A percentile compares a stretch with the other conserved stretches of the same genome.
phyloP scores from a whole-genome alignment of 2,888 invertebrate species.

The Tiphia femorata region DNA sequence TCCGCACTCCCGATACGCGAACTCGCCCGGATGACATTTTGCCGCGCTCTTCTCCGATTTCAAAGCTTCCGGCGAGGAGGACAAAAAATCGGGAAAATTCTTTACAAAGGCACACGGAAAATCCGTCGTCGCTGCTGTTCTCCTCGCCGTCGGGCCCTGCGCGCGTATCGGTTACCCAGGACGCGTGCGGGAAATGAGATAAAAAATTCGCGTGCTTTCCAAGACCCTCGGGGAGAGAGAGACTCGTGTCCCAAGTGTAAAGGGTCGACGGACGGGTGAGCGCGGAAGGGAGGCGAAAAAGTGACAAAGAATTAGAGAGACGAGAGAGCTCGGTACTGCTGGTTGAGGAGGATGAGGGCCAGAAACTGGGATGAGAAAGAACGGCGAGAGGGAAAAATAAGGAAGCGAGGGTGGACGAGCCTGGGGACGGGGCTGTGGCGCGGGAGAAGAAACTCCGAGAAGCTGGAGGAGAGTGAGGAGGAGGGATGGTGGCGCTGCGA shows the following conservation, averaged over 20 bases:
- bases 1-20: too few species aligned
- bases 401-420: not conserved
- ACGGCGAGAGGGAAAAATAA: not conserved
- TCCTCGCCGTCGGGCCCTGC: too few species aligned
- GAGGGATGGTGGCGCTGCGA: too few species aligned
- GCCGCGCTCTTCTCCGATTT: too few species aligned
- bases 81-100: not conserved
- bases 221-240: too few species aligned
- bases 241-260: too few species aligned
- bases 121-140: too few species aligned
- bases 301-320: not conserved
- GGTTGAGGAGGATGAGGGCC: not conserved
- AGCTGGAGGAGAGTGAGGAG: conserved; percentile 28
- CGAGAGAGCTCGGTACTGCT: not conserved
- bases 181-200: not conserved
- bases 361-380: not conserved
- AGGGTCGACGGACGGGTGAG: not conserved
- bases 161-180: not conserved
- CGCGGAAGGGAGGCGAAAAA: not conserved
- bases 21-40: too few species aligned
- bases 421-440: too few species aligned
- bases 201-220: not conserved
- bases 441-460: not conserved
- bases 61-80: not conserved
- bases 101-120: not conserved